A percentile compares a stretch with the other conserved stretches of the same genome.
Conservation (phyloP, 2,888 invertebrate genomes). For the Drosophila stalkeri region DNA sequence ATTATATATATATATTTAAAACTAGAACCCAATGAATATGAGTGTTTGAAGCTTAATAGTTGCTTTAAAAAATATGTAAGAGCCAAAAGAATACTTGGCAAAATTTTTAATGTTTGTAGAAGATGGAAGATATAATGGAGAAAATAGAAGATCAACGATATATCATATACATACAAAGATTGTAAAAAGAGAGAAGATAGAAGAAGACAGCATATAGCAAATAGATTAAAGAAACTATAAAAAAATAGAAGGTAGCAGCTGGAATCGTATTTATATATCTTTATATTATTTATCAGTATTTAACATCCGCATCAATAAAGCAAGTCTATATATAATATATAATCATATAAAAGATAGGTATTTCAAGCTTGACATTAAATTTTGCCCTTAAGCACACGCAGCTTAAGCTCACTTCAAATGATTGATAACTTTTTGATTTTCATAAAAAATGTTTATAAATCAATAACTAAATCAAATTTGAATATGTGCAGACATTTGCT, state of each 20-base stretch:
- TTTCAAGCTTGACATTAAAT: neutral
- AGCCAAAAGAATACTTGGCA: neutral
- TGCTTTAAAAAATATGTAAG: neutral
- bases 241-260: neutral
- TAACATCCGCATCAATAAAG: too few relatives aligned
- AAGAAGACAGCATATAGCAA: neutral
- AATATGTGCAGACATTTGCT: neutral
- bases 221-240: too few relatives aligned
- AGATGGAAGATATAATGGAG: neutral
- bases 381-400: neutral
- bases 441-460: too few relatives aligned
- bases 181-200: too few relatives aligned
- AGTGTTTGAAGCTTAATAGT: too few relatives aligned
- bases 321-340: too few relatives aligned
- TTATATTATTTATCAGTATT: too few relatives aligned
- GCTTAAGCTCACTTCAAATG: neutral
- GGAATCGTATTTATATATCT: too few relatives aligned
- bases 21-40: neutral
- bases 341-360: neutral
- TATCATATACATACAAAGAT: too few relatives aligned
- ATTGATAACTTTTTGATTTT: neutral
- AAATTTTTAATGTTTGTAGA: neutral
- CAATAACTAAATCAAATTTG: neutral
- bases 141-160: neutral
- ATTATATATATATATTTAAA: neutral